Percentiles rank a stretch among this genome's conserved stretches.
Conservation (phyloP, 2,113 vertebrate species). For the Cacatua alba region DNA sequence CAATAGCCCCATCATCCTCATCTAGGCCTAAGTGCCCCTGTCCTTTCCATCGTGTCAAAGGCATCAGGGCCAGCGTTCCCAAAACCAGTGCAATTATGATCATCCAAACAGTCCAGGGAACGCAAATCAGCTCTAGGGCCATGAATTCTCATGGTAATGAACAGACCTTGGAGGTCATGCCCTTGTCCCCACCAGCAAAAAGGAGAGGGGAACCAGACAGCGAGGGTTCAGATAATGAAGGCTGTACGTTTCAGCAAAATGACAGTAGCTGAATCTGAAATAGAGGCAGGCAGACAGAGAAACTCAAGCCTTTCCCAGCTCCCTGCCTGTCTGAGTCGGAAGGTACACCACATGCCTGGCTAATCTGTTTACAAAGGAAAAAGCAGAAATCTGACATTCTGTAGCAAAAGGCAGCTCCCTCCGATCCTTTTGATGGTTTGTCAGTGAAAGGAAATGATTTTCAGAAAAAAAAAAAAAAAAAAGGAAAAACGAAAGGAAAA, state of each 20-base stretch:
- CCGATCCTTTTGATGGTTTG: conserved; percentile 59
- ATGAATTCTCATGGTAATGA: neutral
- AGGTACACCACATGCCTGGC: conserved; percentile 46
- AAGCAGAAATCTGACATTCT: conserved; percentile 65
- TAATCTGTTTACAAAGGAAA: conserved; percentile 65
- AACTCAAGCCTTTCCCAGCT: conserved; percentile 51
- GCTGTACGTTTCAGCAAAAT: neutral
- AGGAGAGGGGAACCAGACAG: neutral
- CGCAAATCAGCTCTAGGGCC: neutral
- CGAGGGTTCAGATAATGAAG: conserved; percentile 25
- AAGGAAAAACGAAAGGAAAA: conserved; percentile 22
- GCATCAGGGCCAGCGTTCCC: neutral
- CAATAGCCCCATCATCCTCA: neutral
- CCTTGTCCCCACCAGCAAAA: conserved; percentile 1
- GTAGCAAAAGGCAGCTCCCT: conserved; percentile 58
- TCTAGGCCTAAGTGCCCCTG: conserved; percentile 24
- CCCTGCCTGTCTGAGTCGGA: conserved; percentile 50
- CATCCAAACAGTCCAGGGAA: neutral
- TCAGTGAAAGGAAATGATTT: conserved; percentile 69
- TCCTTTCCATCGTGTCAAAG: neutral
- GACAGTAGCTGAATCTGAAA: conserved; percentile 33
- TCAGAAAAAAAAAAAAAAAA: neutral
- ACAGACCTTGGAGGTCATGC: neutral
- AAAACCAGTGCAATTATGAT: conserved; percentile 11
- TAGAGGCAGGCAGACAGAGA: conserved; percentile 23